Evolutionary conservation across 1,140 invertebrate genomes (phyloP), one percentile per base, ranked within the genome.

Genomic region (Apis cerana): DNA sequence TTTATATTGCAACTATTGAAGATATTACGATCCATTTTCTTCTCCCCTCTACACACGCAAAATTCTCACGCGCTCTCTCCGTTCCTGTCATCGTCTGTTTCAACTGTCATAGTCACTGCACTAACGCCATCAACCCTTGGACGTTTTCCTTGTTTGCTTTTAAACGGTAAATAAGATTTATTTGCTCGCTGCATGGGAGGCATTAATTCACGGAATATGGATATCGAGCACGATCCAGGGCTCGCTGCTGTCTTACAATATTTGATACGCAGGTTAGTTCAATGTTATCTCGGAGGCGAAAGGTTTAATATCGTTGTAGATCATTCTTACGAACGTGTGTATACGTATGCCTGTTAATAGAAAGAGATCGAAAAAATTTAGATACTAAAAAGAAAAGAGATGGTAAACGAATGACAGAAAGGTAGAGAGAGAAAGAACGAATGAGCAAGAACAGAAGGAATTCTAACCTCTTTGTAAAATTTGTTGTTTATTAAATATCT

Each of bases 251-350:
- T 94, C 75, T 91, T 95, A 80, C 92, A 94, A 80, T 92, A 92
- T 87, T 80, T 94, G 70, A 92, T 94, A 86, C 90, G 91, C 89
- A 94, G 94, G 93, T 94, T 92, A 78, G 82, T 79, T 74, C 82
- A 81, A 33, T 48, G 15, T 70, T 59, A 13, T 81, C 23, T 82
- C n/a, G 5, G 33, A 21, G 23, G 33, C 58, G 43, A 80, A 52
- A 74, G 56, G 21, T 59, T 71, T 61, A 52, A 61, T 52, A 64
- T 83, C 72, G 27, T 56, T 54, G 56, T 52, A 33, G 58, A 71
- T 72, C 19, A 74, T 75, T 65, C 54, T 56, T 27, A 52, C 11
- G 19, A 59, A 27, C 70, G 27, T 80, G 21, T 64, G 17, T 61
- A 19, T 50, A 27, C n/a, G 21, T 52, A 50, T 52, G 21, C 23